Evolutionary conservation across 2,888 invertebrate genomes (phyloP).

Genomic region (Cephus rjabovi): DNA sequence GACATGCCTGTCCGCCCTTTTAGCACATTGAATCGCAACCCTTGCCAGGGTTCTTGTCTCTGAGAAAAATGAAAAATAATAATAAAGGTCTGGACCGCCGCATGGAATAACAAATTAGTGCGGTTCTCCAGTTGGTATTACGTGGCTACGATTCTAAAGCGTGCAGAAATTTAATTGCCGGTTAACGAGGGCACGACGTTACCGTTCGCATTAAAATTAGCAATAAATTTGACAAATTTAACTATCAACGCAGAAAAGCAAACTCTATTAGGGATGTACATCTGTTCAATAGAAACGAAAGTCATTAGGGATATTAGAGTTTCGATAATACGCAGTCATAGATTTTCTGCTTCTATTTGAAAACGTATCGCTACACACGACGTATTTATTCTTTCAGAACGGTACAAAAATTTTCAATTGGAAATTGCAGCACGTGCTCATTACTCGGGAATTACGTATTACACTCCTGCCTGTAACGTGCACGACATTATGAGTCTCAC

Average conservation of each 20-base stretch:
- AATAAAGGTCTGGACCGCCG: neutral
- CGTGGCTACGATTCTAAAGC: neutral
- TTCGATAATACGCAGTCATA: neutral
- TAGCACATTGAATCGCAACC: neutral
- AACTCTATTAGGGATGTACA: neutral
- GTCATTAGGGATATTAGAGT: neutral
- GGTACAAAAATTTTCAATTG: neutral
- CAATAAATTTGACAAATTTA: neutral
- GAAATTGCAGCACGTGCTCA: neutral
- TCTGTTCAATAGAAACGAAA: neutral
- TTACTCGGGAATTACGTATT: neutral
- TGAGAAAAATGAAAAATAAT: neutral
- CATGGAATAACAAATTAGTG: neutral
- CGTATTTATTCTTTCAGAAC: neutral
- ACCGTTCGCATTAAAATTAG: neutral
- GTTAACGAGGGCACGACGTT: neutral
- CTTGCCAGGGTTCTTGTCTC: neutral
- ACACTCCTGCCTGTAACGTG: neutral
- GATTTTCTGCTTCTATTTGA: neutral
- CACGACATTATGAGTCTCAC: neutral
- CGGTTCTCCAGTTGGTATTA: neutral
- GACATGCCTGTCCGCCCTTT: neutral
- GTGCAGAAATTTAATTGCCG: neutral
- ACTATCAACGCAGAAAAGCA: neutral
- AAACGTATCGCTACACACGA: neutral